Evolutionary conservation across 2,113 vertebrate genomes (phyloP).

Genomic region (Corydoras sp.): DNA sequence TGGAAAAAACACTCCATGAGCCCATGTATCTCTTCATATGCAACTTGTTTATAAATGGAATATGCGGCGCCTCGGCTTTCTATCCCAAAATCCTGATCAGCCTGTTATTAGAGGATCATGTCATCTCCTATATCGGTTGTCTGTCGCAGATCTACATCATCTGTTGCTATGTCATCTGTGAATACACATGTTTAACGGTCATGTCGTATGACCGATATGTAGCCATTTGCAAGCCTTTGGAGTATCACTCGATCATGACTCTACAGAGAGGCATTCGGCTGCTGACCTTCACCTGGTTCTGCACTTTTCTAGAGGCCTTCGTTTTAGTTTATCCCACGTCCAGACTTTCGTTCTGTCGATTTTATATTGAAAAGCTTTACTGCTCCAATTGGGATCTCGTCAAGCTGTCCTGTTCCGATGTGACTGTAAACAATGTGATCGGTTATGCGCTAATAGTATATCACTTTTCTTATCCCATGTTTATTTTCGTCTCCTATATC

Average conservation of each 20-base stretch:
- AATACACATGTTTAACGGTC: conserved; percentile 57
- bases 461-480: conserved; percentile 4
- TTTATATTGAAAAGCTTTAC: conserved; percentile 56
- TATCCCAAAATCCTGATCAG: conserved; percentile 59
- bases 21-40: conserved; percentile 39
- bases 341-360: conserved; percentile 49
- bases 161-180: conserved; percentile 58
- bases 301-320: background rate
- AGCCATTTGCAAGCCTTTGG: conserved; percentile 64
- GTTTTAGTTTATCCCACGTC: conserved; percentile 35
- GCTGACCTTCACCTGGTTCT: conserved; percentile 28
- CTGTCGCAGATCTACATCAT: conserved; percentile 43
- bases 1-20: conserved; percentile 34
- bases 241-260: conserved; percentile 61
- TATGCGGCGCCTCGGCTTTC: conserved; percentile 55
- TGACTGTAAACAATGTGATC: background rate
- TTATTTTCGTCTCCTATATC: conserved; percentile 41
- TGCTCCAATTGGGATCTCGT: conserved; percentile 59
- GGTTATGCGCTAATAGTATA: background rate
- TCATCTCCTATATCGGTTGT: conserved; percentile 35
- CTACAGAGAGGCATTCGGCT: background rate
- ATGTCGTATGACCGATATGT: conserved; percentile 67
- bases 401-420: conserved; percentile 53
- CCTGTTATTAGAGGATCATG: conserved; percentile 46
- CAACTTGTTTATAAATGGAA: conserved; percentile 35